Base-by-base conservation (phyloP, 2,797 vertebrate genomes). In the Pseudopleuronectes americanus region DNA sequence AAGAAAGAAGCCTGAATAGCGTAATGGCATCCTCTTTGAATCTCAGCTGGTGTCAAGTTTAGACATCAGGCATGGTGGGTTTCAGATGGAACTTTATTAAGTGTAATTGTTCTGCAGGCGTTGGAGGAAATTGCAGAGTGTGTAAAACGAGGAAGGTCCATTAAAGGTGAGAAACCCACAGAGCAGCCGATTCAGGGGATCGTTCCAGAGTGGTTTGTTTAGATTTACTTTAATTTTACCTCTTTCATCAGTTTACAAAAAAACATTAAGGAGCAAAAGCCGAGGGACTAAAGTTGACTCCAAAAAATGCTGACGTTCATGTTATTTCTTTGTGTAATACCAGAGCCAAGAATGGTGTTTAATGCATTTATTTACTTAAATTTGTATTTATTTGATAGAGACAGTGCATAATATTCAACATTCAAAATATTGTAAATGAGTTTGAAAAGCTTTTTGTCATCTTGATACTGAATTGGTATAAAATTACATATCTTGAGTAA, bases 11-110 rank as follows among this genome's bases (percentile, higher is more conserved):
- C 54, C 64, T 56, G 74, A 74, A 83, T 83, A 84, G 76, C 49
- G 28, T 77, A 76, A 89, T 58, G 74, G 65, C 80, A 79, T 76
- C 79, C 81, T 85, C 74, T 85, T 73, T 68, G 74, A 57, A 63
- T 77, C 89, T 76, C 89, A 16, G 89, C 22, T 73, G 88, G 86
- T 83, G 89, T 85, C 79, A 53, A 68, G 60, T 78, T 85, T 64
- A 82, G 61, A 76, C 80, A 80, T 74, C 71, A 80, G 43, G 77
- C 80, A 36, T 43, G 47, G 79, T 71, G 87, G 64, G 71, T 33
- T 84, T 70, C 51, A 73, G 76, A 89, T 82, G 71, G 59, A 81
- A 79, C 67, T 87, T 81, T 90, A 90, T 88, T 88, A 87, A 89
- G 81, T 53, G 71, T 74, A 84, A 87, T 84, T 83, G 67, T 79